A percentile compares a stretch with the other conserved stretches of the same genome.
These are phyloP conservation scores for Puma concolor DNA, from an alignment of 2,113 vertebrate genomes.

Conservation along the genomic window DNA sequence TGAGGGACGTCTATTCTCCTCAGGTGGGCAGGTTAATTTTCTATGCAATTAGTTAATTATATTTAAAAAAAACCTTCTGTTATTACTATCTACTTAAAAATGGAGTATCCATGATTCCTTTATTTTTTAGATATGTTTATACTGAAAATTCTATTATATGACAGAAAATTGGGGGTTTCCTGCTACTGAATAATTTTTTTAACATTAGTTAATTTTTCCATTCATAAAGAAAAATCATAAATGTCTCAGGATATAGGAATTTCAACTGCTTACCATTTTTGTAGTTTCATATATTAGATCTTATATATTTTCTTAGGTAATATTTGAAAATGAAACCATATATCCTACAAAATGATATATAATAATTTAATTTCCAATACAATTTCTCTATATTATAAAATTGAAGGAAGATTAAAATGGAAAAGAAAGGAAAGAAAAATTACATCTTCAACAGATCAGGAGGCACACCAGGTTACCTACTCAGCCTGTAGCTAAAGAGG, in stretches of 20 bases:
- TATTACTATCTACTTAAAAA: slow-evolving; percentile 30
- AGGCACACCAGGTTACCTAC: neutral
- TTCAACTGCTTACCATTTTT: neutral
- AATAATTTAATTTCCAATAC: neutral
- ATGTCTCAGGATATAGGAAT: neutral
- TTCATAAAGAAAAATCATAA: neutral
- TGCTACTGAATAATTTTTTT: neutral
- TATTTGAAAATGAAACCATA: neutral
- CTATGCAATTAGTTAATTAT: slow-evolving; percentile 77
- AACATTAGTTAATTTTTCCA: neutral
- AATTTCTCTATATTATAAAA: neutral
- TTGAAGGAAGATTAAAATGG: neutral
- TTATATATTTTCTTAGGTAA: neutral
- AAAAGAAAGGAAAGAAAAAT: neutral
- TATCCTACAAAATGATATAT: neutral
- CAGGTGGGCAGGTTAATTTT: slow-evolving; percentile 79
- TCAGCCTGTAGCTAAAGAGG: neutral
- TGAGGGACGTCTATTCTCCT: slow-evolving; percentile 62
- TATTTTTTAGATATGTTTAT: slow-evolving; percentile 14
- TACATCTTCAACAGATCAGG: neutral
- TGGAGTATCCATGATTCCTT: neutral
- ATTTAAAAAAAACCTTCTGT: neutral
- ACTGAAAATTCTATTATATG: neutral
- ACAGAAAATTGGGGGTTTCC: neutral
- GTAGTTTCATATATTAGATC: neutral